Conservation (phyloP, 2,797 vertebrate species). For the Pseudochirops corinnae region DNA sequence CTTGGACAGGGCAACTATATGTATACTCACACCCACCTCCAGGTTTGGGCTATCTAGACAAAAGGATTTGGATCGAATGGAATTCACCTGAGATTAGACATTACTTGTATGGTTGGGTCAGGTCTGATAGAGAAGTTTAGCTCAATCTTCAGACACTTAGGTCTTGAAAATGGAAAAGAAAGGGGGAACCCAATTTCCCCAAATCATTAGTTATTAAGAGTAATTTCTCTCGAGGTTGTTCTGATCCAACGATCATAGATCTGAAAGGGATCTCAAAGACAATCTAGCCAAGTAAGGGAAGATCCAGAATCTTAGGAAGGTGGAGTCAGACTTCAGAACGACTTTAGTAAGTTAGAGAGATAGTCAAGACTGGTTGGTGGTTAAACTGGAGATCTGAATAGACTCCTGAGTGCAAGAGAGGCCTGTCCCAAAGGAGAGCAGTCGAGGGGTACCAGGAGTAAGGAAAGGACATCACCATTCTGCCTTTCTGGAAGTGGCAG, state of each 20-base stretch:
- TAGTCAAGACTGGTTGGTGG: background rate
- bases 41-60: no score
- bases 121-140: no score
- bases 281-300: background rate
- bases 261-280: background rate
- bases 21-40: no score
- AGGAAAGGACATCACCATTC: background rate
- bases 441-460: background rate
- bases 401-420: background rate
- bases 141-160: no score
- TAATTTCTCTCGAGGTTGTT: background rate
- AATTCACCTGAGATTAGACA: no score
- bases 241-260: background rate
- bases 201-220: no score
- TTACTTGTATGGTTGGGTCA: no score
- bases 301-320: background rate
- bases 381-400: background rate
- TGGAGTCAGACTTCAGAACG: background rate
- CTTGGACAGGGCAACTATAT: no score
- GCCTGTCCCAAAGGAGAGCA: background rate
- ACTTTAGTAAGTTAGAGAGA: background rate
- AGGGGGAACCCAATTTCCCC: no score
- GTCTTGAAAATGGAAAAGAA: no score
- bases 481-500: background rate
- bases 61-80: no score